A percentile compares a stretch with the other conserved stretches of the same genome.
Evolutionary conservation across 2,888 invertebrate genomes (phyloP).

Genomic region (Iselma pallidipennis): DNA sequence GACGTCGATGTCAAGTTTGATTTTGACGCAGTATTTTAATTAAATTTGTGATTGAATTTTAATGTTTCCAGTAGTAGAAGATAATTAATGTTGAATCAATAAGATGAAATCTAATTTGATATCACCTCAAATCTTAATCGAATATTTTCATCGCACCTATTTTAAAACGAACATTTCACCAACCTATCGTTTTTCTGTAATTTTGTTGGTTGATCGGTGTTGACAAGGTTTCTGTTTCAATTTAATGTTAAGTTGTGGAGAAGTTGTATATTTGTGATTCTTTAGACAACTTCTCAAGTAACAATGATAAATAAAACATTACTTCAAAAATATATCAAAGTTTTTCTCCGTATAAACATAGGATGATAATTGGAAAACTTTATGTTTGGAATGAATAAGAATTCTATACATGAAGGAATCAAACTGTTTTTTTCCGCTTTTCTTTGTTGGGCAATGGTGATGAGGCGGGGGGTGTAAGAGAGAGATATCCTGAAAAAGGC

Average conservation of each 20-base stretch:
- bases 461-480: too few relatives aligned
- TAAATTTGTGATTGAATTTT: conserved; percentile 6
- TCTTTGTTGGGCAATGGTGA: background rate
- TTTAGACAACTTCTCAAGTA: background rate
- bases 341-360: background rate
- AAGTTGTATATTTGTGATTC: too few relatives aligned
- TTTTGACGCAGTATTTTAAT: conserved; percentile 2
- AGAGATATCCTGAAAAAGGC: background rate
- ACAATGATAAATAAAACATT: background rate
- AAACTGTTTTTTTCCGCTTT: conserved; percentile 1
- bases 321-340: background rate
- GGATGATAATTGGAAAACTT: conserved; percentile 1
- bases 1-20: background rate
- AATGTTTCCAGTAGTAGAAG: background rate
- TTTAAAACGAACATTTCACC: background rate
- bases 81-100: background rate
- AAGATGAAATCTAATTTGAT: background rate
- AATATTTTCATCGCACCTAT: background rate
- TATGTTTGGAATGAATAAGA: background rate
- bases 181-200: background rate
- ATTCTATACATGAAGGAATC: background rate
- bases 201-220: background rate
- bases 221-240: too few relatives aligned
- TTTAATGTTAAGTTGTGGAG: background rate
- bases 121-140: background rate